Conservation (phyloP, 2,113 vertebrate species). For the Malurus alboscapulatus region DNA sequence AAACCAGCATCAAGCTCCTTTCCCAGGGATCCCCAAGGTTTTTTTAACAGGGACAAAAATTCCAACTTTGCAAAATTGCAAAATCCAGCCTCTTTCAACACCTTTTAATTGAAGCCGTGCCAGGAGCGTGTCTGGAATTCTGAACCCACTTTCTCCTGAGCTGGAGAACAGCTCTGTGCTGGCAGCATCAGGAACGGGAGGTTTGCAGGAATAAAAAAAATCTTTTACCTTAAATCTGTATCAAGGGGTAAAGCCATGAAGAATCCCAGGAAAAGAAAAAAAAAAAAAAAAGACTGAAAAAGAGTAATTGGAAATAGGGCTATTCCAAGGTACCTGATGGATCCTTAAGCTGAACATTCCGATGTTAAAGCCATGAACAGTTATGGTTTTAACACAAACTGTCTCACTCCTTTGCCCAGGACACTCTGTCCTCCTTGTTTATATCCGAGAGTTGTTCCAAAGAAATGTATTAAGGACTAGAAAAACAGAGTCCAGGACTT, state of each 20-base stretch:
- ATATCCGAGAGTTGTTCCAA: neutral
- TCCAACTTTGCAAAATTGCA: neutral
- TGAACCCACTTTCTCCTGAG: neutral
- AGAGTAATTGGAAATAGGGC: neutral
- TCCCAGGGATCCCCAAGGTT: slow-evolving; percentile 31
- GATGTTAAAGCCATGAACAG: neutral
- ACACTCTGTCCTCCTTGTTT: slow-evolving; percentile 43
- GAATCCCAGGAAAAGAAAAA: neutral
- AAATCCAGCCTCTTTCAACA: neutral
- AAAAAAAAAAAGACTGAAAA: neutral
- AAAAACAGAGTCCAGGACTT: neutral
- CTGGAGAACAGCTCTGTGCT: neutral
- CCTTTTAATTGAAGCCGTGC: neutral
- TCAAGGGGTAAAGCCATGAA: neutral
- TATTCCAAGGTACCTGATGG: neutral
- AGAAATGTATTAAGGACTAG: neutral
- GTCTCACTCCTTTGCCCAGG: slow-evolving; percentile 16
- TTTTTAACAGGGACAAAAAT: neutral
- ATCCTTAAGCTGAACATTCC: neutral
- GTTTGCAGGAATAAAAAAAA: neutral
- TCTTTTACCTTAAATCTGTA: neutral
- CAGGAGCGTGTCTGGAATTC: neutral
- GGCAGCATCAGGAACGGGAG: neutral
- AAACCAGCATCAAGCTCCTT: slow-evolving; percentile 13
- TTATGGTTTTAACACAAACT: neutral